Percentiles rank a stretch among this genome's conserved stretches.
Conservation (phyloP, 2,113 vertebrate species). For the Bubo bubo region DNA sequence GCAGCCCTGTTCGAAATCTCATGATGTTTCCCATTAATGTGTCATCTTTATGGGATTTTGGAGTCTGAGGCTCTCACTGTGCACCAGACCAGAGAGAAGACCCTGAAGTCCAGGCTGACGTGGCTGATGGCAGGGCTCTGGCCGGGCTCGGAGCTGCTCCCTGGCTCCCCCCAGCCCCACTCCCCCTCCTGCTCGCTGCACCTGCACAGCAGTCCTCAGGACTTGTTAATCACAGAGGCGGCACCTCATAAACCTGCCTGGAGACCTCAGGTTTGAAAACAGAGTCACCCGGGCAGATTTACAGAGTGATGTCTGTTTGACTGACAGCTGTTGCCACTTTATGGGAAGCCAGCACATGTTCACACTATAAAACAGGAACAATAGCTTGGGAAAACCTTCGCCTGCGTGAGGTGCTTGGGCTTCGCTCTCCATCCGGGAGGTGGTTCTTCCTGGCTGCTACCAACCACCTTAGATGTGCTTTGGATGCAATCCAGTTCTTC, state of each 20-base stretch:
- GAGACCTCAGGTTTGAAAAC: not conserved
- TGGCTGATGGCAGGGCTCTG: not conserved
- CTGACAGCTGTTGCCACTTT: conserved; percentile 14
- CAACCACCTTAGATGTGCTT: not conserved
- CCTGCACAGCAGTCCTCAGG: not conserved
- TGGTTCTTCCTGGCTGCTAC: not conserved
- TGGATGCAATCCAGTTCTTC: not conserved
- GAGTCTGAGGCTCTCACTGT: not conserved
- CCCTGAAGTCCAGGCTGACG: not conserved
- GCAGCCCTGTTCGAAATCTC: not conserved
- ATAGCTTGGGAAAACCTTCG: not conserved
- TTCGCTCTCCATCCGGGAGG: not conserved
- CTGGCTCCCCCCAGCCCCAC: accelerated
- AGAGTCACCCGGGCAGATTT: conserved; percentile 3
- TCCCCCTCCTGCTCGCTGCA: not conserved
- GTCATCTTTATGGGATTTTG: not conserved
- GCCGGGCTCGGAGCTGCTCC: not conserved
- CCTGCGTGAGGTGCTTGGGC: not conserved
- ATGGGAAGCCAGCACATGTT: conserved; percentile 12
- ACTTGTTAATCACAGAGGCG: not conserved
- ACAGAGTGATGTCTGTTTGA: conserved; percentile 52
- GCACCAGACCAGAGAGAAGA: not conserved
- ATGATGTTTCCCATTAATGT: accelerated
- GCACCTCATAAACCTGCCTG: conserved; percentile 67
- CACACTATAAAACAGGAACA: not conserved